Percentiles rank a stretch among this genome's conserved stretches.
These are phyloP conservation scores for Ceraclea dissimilis DNA, from an alignment of 2,888 invertebrate species.

Conservation along the genomic window DNA sequence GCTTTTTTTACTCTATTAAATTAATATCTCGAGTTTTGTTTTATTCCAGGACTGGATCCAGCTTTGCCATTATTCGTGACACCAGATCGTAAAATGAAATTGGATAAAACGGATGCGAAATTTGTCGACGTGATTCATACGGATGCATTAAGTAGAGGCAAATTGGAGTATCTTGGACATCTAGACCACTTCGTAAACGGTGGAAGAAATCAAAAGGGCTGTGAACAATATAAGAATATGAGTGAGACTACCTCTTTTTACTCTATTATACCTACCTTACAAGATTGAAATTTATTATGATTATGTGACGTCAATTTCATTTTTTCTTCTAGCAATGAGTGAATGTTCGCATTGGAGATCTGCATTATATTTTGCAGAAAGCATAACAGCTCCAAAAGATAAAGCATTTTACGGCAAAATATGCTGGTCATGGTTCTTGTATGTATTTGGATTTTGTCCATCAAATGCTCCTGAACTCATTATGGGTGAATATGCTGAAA, in stretches of 20 bases:
- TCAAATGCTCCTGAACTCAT: constrained; percentile 29
- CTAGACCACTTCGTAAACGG: constrained; percentile 54
- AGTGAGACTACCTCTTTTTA: constrained; percentile 1
- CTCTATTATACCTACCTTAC: background rate
- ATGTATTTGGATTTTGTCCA: constrained; percentile 45
- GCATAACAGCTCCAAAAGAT: constrained; percentile 36
- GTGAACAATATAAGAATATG: constrained; percentile 29
- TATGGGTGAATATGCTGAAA: constrained; percentile 45
- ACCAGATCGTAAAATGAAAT: constrained; percentile 36
- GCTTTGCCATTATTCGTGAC: constrained; percentile 56
- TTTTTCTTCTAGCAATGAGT: constrained; percentile 38
- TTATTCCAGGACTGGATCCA: constrained; percentile 51
- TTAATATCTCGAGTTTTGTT: no score
- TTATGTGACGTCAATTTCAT: constrained; percentile 15
- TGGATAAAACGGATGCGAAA: constrained; percentile 50
- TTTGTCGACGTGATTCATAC: constrained; percentile 60
- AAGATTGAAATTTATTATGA: background rate
- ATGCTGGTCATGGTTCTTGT: constrained; percentile 47
- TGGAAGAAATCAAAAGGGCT: constrained; percentile 52
- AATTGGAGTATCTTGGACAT: constrained; percentile 45
- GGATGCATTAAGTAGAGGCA: constrained; percentile 49
- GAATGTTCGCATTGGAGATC: constrained; percentile 55
- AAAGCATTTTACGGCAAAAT: constrained; percentile 49
- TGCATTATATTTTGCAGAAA: constrained; percentile 51
- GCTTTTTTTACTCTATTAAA: no score